These are phyloP conservation scores for Setipinna tenuifilis DNA, from an alignment of 2,797 vertebrate genomes.

Conservation along the genomic window DNA sequence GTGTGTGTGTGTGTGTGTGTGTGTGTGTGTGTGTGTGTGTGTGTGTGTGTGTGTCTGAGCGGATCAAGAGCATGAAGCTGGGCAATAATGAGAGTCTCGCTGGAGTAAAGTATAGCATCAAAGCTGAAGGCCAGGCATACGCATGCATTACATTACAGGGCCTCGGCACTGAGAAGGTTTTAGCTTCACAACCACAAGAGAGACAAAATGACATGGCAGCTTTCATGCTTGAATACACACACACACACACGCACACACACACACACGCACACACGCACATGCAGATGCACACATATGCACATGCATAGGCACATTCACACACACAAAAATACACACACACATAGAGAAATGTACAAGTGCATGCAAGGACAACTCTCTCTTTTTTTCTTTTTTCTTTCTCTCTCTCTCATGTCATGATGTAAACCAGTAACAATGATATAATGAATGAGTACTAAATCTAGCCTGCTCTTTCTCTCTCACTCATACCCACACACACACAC, in stretches of 20 bases:
- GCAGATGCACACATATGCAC: neutral
- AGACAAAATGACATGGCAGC: neutral
- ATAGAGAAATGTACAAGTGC: neutral
- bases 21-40: too few species aligned
- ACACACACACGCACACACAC: neutral
- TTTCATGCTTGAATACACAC: neutral
- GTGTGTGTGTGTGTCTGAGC: too few species aligned
- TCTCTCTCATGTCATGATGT: too few species aligned
- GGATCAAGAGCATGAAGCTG: conserved; percentile 37
- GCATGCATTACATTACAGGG: too few species aligned
- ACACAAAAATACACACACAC: too few species aligned
- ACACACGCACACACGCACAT: neutral
- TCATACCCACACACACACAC: neutral
- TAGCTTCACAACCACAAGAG: neutral
- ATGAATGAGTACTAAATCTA: too few species aligned
- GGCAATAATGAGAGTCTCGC: conserved; percentile 40
- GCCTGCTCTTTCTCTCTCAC: too few species aligned
- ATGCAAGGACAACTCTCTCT: neutral
- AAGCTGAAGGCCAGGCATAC: conserved; percentile 22
- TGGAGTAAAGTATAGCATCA: conserved; percentile 37
- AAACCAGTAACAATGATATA: too few species aligned
- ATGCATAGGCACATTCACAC: too few species aligned
- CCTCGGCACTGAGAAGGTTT: neutral
- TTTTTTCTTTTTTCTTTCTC: too few species aligned
- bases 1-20: too few species aligned